A percentile compares a stretch with the other conserved stretches of the same genome.
Conservation (phyloP, 1,140 invertebrate species). For the Trichogramma pretiosum region DNA sequence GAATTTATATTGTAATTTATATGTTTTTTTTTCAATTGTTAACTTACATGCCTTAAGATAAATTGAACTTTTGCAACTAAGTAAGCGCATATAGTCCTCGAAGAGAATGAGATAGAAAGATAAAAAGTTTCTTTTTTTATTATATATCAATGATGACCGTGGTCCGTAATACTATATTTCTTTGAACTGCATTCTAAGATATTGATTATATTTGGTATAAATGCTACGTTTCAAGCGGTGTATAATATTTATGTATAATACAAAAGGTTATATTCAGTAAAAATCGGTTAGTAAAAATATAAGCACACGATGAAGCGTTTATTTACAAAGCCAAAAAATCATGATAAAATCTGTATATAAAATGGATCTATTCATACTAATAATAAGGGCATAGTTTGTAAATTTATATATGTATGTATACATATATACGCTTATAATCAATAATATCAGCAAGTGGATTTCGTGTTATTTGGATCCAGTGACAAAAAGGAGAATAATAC, state of each 20-base stretch:
- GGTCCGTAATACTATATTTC: too few relatives aligned
- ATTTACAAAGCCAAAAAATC: constrained; percentile 18
- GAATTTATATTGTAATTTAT: constrained; percentile 1
- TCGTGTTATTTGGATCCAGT: constrained; percentile 3
- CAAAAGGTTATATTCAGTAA: too few relatives aligned
- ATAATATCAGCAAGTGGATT: constrained; percentile 10
- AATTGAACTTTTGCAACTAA: constrained; percentile 14
- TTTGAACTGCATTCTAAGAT: too few relatives aligned
- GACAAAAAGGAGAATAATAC: constrained; percentile 9
- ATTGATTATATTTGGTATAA: neutral
- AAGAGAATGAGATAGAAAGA: constrained; percentile 17
- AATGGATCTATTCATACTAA: constrained; percentile 10
- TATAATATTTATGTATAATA: constrained; percentile 2
- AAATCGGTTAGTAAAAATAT: constrained; percentile 6
- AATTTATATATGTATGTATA: constrained; percentile 3
- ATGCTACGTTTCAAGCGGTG: constrained; percentile 5
- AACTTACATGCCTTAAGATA: neutral
- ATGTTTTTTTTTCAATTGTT: neutral
- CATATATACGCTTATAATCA: constrained; percentile 2
- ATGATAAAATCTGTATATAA: neutral
- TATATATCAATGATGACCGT: too few relatives aligned
- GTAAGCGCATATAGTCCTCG: constrained; percentile 14
- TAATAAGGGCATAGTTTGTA: constrained; percentile 1
- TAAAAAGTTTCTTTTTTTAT: constrained; percentile 9
- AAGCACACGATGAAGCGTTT: constrained; percentile 17